These are phyloP conservation scores for Sinelater perroti DNA, from an alignment of 2,888 invertebrate species.

Conservation along the genomic window DNA sequence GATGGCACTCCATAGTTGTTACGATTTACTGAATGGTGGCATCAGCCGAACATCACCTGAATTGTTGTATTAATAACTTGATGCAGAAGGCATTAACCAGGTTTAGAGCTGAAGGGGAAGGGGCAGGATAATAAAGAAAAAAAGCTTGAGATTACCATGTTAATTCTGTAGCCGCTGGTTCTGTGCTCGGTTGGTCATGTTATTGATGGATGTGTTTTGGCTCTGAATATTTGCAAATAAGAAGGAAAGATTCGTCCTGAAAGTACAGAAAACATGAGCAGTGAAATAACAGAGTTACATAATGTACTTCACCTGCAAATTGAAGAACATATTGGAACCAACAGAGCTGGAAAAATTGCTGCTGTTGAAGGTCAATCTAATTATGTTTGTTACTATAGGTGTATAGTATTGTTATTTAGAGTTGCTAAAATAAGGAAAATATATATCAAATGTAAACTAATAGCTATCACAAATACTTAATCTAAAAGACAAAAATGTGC, in stretches of 20 bases:
- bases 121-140: constrained; percentile 62
- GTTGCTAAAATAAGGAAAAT: too few species aligned
- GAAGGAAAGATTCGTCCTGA: constrained; percentile 28
- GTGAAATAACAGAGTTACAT: too few species aligned
- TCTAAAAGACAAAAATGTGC: too few species aligned
- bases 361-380: too few species aligned
- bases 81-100: constrained; percentile 33
- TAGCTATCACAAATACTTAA: too few species aligned
- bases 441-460: too few species aligned
- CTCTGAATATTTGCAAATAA: constrained; percentile 29
- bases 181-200: constrained; percentile 18
- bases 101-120: constrained; percentile 55
- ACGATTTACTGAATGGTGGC: constrained; percentile 58
- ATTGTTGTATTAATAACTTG: constrained; percentile 39
- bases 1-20: constrained; percentile 37
- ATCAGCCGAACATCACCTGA: constrained; percentile 62
- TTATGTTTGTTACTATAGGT: too few species aligned
- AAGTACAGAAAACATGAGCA: constrained; percentile 29
- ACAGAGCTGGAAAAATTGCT: constrained; percentile 73
- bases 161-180: constrained; percentile 16
- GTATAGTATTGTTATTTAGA: too few species aligned
- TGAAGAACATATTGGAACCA: constrained; percentile 70
- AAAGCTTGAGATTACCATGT: constrained; percentile 44
- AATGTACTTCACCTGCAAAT: constrained; percentile 56
- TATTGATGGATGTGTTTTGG: constrained; percentile 1